Base-by-base conservation (phyloP, 2,113 vertebrate species). In the Poicephalus meyeri region DNA sequence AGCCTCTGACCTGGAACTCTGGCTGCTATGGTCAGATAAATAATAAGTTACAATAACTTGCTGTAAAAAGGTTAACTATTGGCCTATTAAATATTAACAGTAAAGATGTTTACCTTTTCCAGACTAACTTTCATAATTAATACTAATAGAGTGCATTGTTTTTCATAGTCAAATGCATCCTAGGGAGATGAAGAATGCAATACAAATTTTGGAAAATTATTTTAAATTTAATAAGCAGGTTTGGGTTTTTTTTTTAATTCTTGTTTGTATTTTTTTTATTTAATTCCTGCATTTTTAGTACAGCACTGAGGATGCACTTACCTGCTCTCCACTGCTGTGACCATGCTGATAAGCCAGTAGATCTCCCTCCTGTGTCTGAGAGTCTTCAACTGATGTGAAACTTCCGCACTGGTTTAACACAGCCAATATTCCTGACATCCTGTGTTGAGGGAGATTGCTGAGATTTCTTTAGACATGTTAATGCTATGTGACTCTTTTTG, bases 361-460 rank as follows among this genome's bases (percentile, higher is more conserved):
- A 18, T 58, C 55, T 76, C 81, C 29, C 21, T 81, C 8, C 63
- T 49, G 4, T 24, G 1, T 80, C 23, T 65, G 17, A 86, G 29
- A 61, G 47, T 76, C 52, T 33, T 81, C 44, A 35, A 1, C 33
- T 74, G 52, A 33, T 20, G 7, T 56, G 29, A 60, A 82, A n/a
- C 19, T 85, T 82, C 46, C 37, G 19, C 6, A 3, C 7, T 70
- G 41, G 37, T 61, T 82, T 81, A 39, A 25, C 4, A 18, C 6
- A 21, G 37, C 13, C 2, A 1, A 9, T 39, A 39, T 21, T 70
- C 6, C 8, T 14, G 2, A 11, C 19, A 41, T 24, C 8, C 6
- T 42, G 16, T 46, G 86, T 52, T 52, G 33, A 74, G 55, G 52
- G 20, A 55, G 42, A 58, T 79, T 15, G 7, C 29, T 68, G 80